phyloP scores from a whole-genome alignment of 2,888 invertebrate genomes.

The Drosophila pullipes region DNA sequence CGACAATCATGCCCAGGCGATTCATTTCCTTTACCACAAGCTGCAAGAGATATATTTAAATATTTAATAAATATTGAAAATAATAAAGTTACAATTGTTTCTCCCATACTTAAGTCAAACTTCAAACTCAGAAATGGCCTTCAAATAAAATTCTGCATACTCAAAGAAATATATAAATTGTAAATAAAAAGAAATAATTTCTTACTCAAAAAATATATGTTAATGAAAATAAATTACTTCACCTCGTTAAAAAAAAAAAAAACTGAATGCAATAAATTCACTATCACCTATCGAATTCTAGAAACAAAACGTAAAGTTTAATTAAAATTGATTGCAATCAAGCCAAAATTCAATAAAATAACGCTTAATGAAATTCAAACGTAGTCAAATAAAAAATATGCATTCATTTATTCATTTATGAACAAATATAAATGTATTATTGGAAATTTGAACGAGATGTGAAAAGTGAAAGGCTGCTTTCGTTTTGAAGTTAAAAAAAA shows the following conservation, averaged over 20 bases:
- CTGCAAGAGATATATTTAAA: constrained; percentile 82
- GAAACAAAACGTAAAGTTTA: background rate
- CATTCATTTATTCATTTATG: background rate
- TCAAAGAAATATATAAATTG: background rate
- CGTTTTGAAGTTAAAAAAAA: background rate
- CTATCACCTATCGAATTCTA: background rate
- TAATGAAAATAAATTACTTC: background rate
- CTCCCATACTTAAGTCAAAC: background rate
- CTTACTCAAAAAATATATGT: background rate
- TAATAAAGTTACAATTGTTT: background rate
- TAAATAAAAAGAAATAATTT: background rate
- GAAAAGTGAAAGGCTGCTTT: background rate
- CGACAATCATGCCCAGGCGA: constrained; percentile 94
- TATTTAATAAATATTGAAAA: background rate
- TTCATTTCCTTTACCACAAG: constrained; percentile 94
- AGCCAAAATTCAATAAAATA: background rate
- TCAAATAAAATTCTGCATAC: background rate
- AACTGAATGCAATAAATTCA: background rate
- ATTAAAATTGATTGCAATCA: background rate
- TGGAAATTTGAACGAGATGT: background rate
- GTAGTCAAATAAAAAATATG: background rate
- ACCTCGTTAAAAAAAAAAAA: background rate
- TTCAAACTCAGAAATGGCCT: background rate
- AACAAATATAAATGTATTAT: background rate
- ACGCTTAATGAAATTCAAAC: background rate